Base-by-base conservation (phyloP, 2,113 vertebrate species). In the Tetraodon nigroviridis region DNA sequence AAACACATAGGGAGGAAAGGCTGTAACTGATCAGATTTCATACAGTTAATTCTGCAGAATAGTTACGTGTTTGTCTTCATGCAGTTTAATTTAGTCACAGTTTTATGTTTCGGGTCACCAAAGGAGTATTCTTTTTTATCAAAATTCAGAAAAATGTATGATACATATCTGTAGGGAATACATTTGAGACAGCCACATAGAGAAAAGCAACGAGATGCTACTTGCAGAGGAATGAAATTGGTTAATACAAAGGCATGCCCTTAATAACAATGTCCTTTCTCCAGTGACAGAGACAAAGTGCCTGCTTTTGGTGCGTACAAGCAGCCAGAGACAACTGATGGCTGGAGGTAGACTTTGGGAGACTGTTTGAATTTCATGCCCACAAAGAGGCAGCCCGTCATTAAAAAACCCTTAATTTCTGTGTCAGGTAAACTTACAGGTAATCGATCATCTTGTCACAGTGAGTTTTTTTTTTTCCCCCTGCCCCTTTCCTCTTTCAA, bases 241-340 rank as follows among this genome's bases (percentile, higher is more conserved):
- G 93, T 92, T 94, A 93, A 95, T 94, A 92, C 93, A 94, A 92
- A 94, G 91, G 91, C 92, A 92, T 93, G 92, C 93, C 92, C 91
- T 92, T 94, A 94, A 95, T 94, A 95, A 95, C 94, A 94, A 95
- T 94, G 92, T 95, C 93, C 92, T 93, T 92, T 93, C 91, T 89
- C 81, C 78, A 75, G 86, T 95, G 94, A 95, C 93, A 94, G 92
- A 95, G 94, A 95, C 92, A 94, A 93, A 94, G 93, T 93, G 92
- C 91, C 90, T 93, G 92, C 91, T 80, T 92, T 92, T 89, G 90
- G 92, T 92, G 89, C 91, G 88, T 92, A 91, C 92, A 87, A 90
- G 88, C 90, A n/a, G 89, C 86, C 68, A 85, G 88, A 91, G 90
- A 92, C 89, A 77, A 90, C 89, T 93, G 93, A 94, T 86, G 92